These are phyloP conservation scores for Callochromis pleurospilus DNA, from an alignment of 2,113 vertebrate genomes.

Conservation along the genomic window DNA sequence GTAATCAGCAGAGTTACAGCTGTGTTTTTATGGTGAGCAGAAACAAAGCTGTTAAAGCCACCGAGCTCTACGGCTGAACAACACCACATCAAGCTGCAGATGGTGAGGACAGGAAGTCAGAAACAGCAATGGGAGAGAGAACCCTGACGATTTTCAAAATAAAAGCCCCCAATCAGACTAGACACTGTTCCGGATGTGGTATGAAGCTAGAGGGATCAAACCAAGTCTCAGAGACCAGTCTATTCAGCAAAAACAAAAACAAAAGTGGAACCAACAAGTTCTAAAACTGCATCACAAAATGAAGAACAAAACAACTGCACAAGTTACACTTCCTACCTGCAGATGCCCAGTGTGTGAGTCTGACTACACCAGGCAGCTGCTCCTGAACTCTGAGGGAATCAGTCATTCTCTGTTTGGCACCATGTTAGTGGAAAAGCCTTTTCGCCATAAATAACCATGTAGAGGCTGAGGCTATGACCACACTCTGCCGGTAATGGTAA, in stretches of 20 bases:
- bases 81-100: not conserved
- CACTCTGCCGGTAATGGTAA: not conserved
- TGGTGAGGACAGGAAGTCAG: not conserved
- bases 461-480: not conserved
- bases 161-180: not conserved
- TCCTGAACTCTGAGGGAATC: not conserved
- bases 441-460: not conserved
- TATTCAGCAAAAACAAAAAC: not conserved
- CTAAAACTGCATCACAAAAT: not conserved
- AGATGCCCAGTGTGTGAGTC: not conserved
- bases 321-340: not conserved
- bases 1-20: not conserved
- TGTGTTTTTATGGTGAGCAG: not conserved
- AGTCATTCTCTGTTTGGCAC: not conserved
- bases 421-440: not conserved
- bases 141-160: not conserved
- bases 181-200: not conserved
- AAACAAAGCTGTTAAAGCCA: not conserved
- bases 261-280: not conserved
- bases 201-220: not conserved
- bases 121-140: not conserved
- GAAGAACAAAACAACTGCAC: not conserved
- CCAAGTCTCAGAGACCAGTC: not conserved
- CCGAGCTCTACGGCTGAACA: not conserved
- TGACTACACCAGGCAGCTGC: not conserved